A percentile compares a stretch with the other conserved stretches of the same genome.
Evolutionary conservation across 2,888 invertebrate genomes (phyloP).

Genomic region (Portevinia maculata): DNA sequence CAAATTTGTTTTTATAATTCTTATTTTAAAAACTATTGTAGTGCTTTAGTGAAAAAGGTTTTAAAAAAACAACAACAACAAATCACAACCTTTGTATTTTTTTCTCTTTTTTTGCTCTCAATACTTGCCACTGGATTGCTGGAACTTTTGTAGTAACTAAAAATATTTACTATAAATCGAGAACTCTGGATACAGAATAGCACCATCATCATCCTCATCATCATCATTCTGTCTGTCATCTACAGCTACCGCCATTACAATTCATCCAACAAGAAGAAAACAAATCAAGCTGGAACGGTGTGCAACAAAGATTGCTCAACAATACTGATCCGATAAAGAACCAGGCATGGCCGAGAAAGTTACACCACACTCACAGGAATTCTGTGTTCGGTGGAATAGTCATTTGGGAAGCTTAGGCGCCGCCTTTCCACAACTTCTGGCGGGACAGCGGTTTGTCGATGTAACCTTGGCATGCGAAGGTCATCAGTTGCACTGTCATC

Average conservation of each 20-base stretch:
- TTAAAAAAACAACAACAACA: not conserved
- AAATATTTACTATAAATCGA: constrained; percentile 14
- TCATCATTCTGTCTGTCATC: not conserved
- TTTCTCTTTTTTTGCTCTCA: constrained; percentile 42
- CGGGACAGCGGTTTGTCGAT: constrained; percentile 88
- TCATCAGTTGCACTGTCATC: constrained; percentile 91
- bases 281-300: not conserved
- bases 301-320: constrained; percentile 2
- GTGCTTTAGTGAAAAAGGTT: constrained; percentile 5
- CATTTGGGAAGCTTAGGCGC: constrained; percentile 83
- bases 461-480: constrained; percentile 95
- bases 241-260: not conserved
- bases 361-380: constrained; percentile 80
- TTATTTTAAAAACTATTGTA: constrained; percentile 1
- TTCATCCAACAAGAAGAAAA: not conserved
- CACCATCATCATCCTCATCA: constrained; percentile 18
- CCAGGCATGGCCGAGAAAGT: constrained; percentile 64
- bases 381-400: constrained; percentile 83
- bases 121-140: constrained; percentile 39
- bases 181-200: constrained; percentile 19
- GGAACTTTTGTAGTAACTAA: constrained; percentile 15
- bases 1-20: not conserved
- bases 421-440: constrained; percentile 82
- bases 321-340: not conserved
- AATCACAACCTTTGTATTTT: constrained; percentile 43